These are phyloP conservation scores for Halichondria panicea DNA, from an alignment of 37 sponge, comb jelly and placozoan genomes.

Conservation along the genomic window DNA sequence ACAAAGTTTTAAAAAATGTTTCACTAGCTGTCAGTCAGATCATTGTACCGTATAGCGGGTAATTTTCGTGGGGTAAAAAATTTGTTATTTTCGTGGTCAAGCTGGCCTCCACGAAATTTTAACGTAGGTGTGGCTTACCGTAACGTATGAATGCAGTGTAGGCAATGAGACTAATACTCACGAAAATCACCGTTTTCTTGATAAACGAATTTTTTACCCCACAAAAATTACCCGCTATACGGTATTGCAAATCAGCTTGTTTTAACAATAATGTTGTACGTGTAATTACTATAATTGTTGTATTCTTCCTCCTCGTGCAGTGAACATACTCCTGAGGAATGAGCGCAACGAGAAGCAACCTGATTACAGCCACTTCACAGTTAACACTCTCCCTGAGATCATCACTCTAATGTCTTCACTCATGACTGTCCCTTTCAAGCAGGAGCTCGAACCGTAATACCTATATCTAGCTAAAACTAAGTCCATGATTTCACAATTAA, in stretches of 20 bases:
- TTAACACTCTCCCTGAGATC: conserved; percentile 23
- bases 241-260: background rate
- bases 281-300: background rate
- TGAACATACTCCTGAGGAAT: conserved; percentile 32
- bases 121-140: too few species aligned
- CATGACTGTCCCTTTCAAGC: conserved; percentile 15
- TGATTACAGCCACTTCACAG: conserved; percentile 28
- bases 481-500: background rate
- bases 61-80: too few species aligned
- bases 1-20: too few species aligned
- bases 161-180: background rate
- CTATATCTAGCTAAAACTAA: background rate
- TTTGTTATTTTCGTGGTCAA: too few species aligned
- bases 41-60: too few species aligned
- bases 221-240: background rate
- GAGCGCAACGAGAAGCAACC: conserved; percentile 17
- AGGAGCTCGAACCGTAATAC: background rate
- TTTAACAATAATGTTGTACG: background rate
- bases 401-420: conserved; percentile 15
- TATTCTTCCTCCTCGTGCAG: conserved; percentile 9
- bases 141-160: too few species aligned
- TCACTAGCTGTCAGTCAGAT: too few species aligned
- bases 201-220: background rate
- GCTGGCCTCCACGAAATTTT: too few species aligned
- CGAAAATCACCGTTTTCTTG: background rate